These are phyloP conservation scores for Orchestes rusci DNA, from an alignment of 2,888 invertebrate species.

Conservation along the genomic window DNA sequence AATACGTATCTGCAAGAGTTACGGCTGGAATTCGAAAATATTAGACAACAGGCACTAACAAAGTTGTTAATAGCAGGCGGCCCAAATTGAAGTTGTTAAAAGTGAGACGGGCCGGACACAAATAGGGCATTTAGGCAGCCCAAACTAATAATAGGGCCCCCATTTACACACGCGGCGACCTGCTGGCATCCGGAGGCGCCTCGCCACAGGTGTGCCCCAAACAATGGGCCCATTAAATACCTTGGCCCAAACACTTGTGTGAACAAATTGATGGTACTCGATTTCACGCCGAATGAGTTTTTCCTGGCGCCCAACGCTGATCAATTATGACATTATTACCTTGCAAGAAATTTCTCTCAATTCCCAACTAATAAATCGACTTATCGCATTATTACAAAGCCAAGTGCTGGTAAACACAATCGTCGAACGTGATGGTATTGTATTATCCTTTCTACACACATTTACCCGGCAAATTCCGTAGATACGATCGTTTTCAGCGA, in stretches of 20 bases:
- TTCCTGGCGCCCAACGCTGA: too few species aligned
- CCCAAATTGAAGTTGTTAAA: conserved; percentile 14
- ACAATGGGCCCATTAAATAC: conserved; percentile 19
- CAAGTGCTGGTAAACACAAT: conserved; percentile 21
- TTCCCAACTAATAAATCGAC: conserved; percentile 7
- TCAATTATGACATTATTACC: too few species aligned
- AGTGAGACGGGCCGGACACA: conserved; percentile 15
- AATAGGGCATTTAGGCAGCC: conserved; percentile 16
- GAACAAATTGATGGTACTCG: too few species aligned
- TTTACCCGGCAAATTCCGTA: conserved; percentile 20
- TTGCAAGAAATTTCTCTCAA: neutral
- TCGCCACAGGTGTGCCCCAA: conserved; percentile 21
- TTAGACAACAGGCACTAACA: too few species aligned
- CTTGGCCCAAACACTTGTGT: too few species aligned
- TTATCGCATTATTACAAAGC: conserved; percentile 17
- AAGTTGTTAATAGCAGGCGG: too few species aligned
- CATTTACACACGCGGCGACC: conserved; percentile 20
- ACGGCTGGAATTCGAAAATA: too few species aligned
- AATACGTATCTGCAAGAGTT: conserved; percentile 24
- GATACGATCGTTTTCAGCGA: conserved; percentile 20
- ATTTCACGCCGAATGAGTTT: too few species aligned
- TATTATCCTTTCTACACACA: conserved; percentile 24
- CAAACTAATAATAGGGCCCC: conserved; percentile 21
- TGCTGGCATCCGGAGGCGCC: conserved; percentile 19
- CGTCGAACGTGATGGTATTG: conserved; percentile 20